Evolutionary conservation across 2,113 vertebrate species (phyloP).

Genomic region (Uropsilus gracilis): DNA sequence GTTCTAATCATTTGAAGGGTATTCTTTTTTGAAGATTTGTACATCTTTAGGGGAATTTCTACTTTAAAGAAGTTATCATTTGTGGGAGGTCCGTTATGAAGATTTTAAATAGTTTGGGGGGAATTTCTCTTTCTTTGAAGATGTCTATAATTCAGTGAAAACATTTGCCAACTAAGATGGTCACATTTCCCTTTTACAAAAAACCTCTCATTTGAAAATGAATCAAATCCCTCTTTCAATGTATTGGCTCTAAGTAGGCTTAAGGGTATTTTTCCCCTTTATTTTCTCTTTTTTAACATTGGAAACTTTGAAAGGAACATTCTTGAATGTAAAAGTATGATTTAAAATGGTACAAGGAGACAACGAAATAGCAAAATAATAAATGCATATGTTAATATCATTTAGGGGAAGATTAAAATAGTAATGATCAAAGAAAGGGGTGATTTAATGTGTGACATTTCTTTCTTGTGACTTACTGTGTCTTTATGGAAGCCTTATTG

Average conservation of each 20-base stretch:
- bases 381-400: conserved; percentile 47
- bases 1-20: conserved; percentile 83
- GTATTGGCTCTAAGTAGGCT: conserved; percentile 21
- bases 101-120: conserved; percentile 76
- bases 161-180: conserved; percentile 74
- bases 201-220: conserved; percentile 54
- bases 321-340: conserved; percentile 46
- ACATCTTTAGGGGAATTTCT: conserved; percentile 78
- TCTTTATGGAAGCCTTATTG: conserved; percentile 59
- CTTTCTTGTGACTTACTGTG: conserved; percentile 51
- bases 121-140: conserved; percentile 79
- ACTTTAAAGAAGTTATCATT: conserved; percentile 85
- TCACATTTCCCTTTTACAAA: conserved; percentile 50
- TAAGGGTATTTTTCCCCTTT: neutral
- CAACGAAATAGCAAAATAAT: neutral
- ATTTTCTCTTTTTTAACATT: neutral
- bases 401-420: conserved; percentile 59
- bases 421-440: conserved; percentile 49
- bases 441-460: conserved; percentile 47
- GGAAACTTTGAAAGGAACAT: conserved; percentile 61
- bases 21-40: conserved; percentile 85
- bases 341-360: conserved; percentile 10
- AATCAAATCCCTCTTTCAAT: conserved; percentile 61
- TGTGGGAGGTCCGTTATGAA: conserved; percentile 85
- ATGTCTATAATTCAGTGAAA: conserved; percentile 73